Conservation (phyloP, 2,888 invertebrate species). For the Nebria brevicollis region DNA sequence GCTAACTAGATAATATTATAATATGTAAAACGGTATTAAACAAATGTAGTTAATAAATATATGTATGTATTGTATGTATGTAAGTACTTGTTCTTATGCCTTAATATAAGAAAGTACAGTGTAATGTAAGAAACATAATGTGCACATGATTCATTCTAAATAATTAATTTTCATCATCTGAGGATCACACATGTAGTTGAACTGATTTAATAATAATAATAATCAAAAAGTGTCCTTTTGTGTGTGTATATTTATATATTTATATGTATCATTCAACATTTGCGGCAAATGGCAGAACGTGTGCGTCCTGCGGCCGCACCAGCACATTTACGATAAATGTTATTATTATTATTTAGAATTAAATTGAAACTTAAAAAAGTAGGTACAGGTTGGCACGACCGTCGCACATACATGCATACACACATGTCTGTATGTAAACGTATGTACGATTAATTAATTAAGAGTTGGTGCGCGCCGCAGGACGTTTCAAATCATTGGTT, state of each 20-base stretch:
- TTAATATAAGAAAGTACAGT: conserved; percentile 43
- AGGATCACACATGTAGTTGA: conserved; percentile 37
- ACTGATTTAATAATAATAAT: not conserved
- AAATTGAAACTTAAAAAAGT: not conserved
- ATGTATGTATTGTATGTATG: no score
- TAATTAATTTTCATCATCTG: conserved; percentile 30
- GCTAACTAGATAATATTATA: conserved; percentile 43
- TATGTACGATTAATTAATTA: conserved; percentile 2
- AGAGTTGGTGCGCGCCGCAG: not conserved
- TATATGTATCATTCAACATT: conserved; percentile 24
- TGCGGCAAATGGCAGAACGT: not conserved
- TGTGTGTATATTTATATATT: conserved; percentile 3
- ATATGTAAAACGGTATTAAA: conserved; percentile 46
- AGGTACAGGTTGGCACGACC: conserved; percentile 18
- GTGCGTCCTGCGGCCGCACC: not conserved
- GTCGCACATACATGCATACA: not conserved
- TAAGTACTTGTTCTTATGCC: conserved; percentile 41
- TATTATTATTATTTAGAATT: not conserved
- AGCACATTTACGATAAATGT: not conserved
- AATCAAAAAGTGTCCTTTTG: conserved; percentile 16
- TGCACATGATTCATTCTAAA: conserved; percentile 46
- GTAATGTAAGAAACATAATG: conserved; percentile 39
- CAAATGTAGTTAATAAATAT: conserved; percentile 42
- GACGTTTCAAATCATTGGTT: not conserved
- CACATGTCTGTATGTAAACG: not conserved